These are phyloP conservation scores for Leptinotarsa juncta DNA, from an alignment of 2,888 invertebrate species.

Conservation along the genomic window DNA sequence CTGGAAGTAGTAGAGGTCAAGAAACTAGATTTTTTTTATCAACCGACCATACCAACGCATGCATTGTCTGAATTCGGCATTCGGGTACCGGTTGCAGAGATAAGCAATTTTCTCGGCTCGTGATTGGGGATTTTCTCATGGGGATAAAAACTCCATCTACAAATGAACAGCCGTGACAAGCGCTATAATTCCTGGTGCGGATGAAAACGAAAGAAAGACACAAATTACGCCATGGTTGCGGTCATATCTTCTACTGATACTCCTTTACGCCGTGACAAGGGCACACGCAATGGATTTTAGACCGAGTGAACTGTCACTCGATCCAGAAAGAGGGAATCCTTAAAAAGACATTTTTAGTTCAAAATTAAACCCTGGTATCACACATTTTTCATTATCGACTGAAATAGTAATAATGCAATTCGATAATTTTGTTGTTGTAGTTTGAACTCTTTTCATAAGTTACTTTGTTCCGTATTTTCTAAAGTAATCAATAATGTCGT, in stretches of 20 bases:
- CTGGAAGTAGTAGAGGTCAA: neutral
- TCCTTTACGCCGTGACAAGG: conserved; percentile 17
- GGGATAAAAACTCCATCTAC: conserved; percentile 78
- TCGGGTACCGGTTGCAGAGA: conserved; percentile 64
- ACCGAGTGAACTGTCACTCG: neutral
- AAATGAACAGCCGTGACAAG: conserved; percentile 79
- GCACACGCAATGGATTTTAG: conserved; percentile 1
- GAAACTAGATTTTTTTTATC: neutral
- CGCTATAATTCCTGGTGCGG: conserved; percentile 73
- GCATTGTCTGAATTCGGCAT: conserved; percentile 44
- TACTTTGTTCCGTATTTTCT: too few species aligned
- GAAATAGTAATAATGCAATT: too few species aligned
- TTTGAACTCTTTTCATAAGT: too few species aligned
- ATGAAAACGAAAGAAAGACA: conserved; percentile 63
- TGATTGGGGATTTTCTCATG: conserved; percentile 75
- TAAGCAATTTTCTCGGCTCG: conserved; percentile 78
- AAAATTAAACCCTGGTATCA: neutral
- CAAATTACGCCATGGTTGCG: conserved; percentile 58
- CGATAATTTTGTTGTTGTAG: too few species aligned
- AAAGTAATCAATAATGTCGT: too few species aligned
- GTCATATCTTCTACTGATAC: conserved; percentile 49
- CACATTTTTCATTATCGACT: too few species aligned
- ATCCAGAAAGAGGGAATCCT: neutral
- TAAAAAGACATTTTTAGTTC: too few species aligned
- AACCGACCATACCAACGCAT: conserved; percentile 8